Conservation (phyloP, 1,140 invertebrate species). For the Calephelis virginiensis region DNA sequence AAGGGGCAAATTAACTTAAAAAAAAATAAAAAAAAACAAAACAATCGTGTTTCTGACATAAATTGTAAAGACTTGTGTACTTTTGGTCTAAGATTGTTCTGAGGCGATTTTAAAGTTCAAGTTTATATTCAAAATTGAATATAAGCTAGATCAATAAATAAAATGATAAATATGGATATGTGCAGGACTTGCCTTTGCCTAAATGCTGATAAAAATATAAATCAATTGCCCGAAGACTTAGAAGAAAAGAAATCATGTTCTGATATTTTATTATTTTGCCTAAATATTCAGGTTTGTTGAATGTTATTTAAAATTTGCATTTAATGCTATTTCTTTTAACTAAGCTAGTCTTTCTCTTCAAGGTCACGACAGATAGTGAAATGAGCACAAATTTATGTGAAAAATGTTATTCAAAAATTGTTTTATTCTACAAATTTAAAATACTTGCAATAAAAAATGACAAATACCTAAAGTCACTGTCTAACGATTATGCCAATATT, state of each 20-base stretch:
- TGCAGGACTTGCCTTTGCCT: slow-evolving; percentile 47
- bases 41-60: too few relatives aligned
- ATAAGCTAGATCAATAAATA: background rate
- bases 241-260: slow-evolving; percentile 37
- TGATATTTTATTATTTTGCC: slow-evolving; percentile 56
- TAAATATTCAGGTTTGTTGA: slow-evolving; percentile 46
- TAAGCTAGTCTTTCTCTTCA: background rate
- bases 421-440: too few relatives aligned
- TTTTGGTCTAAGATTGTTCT: too few relatives aligned
- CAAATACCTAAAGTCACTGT: background rate
- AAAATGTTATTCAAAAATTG: too few relatives aligned
- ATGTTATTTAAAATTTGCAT: background rate
- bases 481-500: slow-evolving; percentile 25
- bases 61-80: too few relatives aligned
- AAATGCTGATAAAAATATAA: slow-evolving; percentile 41
- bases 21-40: too few relatives aligned
- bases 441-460: too few relatives aligned
- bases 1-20: too few relatives aligned
- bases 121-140: background rate
- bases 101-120: background rate
- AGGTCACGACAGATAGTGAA: background rate
- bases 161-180: slow-evolving; percentile 29
- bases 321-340: background rate
- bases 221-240: slow-evolving; percentile 35
- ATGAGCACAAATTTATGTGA: too few relatives aligned